phyloP scores from a whole-genome alignment of 2,113 vertebrate genomes.

The Xenotilapia caudafasciata region DNA sequence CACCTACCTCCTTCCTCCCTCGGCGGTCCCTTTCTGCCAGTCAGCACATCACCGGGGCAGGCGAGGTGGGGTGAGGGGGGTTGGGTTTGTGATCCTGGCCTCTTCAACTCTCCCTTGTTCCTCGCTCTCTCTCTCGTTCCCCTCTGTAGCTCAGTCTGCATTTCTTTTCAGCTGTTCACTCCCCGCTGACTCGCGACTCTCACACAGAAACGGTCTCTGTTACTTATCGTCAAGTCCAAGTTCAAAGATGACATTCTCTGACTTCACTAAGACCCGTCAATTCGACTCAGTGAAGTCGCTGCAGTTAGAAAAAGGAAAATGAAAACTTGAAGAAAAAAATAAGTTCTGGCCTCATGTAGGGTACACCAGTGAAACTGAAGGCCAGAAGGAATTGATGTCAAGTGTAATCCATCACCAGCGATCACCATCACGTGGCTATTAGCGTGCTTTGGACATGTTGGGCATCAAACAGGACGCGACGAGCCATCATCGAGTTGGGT shows the following conservation, averaged over 20 bases:
- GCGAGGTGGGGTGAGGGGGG: background rate
- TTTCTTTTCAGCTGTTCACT: conserved; percentile 27
- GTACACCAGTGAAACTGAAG: background rate
- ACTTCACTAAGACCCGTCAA: conserved; percentile 17
- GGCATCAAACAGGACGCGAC: background rate
- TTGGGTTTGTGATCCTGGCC: conserved; percentile 36
- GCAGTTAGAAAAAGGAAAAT: background rate
- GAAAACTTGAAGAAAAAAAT: background rate
- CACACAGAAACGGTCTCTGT: conserved; percentile 19
- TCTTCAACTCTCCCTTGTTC: conserved; percentile 10
- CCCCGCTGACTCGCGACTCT: conserved; percentile 20
- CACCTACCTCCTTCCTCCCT: conserved; percentile 20
- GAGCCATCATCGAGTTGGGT: background rate
- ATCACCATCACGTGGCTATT: conserved; percentile 8
- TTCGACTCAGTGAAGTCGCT: background rate
- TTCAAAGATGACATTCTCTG: conserved; percentile 46
- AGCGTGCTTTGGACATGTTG: background rate
- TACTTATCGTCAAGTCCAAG: conserved; percentile 44
- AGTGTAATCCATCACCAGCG: conserved; percentile 16
- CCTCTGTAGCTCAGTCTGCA: background rate
- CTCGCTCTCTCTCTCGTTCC: background rate
- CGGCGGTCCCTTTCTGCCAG: conserved; percentile 55
- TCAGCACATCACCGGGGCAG: conserved; percentile 50
- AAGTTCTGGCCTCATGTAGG: background rate
- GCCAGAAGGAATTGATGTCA: conserved; percentile 21